Conservation (phyloP, 2,797 vertebrate genomes). For the Rousettus madagascariensis region DNA sequence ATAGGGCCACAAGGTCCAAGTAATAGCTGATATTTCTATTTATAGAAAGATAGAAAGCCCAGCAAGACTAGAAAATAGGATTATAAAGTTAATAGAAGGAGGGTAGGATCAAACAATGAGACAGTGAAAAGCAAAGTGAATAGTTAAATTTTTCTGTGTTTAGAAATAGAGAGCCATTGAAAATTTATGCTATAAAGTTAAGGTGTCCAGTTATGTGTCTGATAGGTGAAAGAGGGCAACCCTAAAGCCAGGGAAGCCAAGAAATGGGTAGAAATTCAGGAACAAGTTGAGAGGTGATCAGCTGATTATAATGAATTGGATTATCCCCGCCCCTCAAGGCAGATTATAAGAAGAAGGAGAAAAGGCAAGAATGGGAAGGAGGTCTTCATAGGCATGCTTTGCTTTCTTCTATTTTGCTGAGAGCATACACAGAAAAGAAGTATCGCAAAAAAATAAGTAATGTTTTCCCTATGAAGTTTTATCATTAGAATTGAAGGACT, state of each 20-base stretch:
- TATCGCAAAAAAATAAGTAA: background rate
- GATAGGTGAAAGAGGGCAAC: background rate
- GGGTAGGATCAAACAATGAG: background rate
- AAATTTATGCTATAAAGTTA: background rate
- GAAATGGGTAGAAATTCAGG: background rate
- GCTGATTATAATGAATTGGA: background rate
- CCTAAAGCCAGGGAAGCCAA: background rate
- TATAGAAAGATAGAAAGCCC: background rate
- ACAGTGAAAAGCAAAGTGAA: background rate
- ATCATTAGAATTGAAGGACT: background rate
- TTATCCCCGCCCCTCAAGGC: background rate
- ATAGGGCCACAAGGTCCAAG: background rate
- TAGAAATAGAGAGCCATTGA: background rate
- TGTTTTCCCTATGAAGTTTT: background rate
- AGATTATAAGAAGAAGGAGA: background rate
- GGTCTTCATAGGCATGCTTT: background rate
- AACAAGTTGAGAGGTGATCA: background rate
- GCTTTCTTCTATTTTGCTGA: conserved; percentile 12
- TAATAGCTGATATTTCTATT: background rate
- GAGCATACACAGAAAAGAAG: background rate
- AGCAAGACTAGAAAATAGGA: background rate
- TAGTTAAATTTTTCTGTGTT: background rate
- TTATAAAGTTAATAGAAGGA: background rate
- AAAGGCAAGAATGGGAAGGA: background rate
- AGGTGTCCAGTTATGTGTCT: background rate